phyloP scores from a whole-genome alignment of 2,888 invertebrate species.

The Tipula unca region DNA sequence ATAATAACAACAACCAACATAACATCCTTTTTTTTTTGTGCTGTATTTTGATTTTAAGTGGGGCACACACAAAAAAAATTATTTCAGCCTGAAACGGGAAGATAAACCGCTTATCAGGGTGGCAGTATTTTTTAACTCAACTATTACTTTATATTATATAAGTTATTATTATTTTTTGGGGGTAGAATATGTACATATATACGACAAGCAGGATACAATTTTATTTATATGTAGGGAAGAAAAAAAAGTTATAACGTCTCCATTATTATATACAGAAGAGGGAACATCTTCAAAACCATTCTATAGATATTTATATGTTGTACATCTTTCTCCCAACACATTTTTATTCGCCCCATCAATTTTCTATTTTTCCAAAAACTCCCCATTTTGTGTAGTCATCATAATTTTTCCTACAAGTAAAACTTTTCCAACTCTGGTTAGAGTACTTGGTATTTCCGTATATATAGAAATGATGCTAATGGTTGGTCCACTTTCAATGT shows the following conservation, averaged over 20 bases:
- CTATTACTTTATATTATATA: slow-evolving; percentile 21
- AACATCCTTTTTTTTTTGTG: not conserved
- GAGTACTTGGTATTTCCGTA: not conserved
- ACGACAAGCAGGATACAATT: too few relatives aligned
- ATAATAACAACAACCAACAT: slow-evolving; percentile 16
- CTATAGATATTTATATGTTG: slow-evolving; percentile 22
- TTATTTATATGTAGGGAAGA: not conserved
- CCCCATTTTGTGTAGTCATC: not conserved
- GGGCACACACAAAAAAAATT: not conserved
- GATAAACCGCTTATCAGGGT: slow-evolving; percentile 33
- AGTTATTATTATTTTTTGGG: not conserved
- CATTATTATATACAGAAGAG: not conserved
- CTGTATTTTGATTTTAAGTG: slow-evolving; percentile 8
- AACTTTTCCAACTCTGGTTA: not conserved
- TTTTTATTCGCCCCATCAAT: not conserved
- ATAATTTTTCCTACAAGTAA: not conserved
- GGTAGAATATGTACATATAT: not conserved
- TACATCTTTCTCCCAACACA: not conserved
- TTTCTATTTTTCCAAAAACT: not conserved
- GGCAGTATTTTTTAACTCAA: slow-evolving; percentile 22
- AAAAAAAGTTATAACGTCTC: not conserved
- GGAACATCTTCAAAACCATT: slow-evolving; percentile 19
- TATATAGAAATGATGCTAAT: not conserved
- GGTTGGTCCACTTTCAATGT: not conserved
- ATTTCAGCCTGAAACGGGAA: slow-evolving; percentile 31